Base-by-base conservation (phyloP, 2,797 vertebrate species). In the Peromyscus nudipes region DNA sequence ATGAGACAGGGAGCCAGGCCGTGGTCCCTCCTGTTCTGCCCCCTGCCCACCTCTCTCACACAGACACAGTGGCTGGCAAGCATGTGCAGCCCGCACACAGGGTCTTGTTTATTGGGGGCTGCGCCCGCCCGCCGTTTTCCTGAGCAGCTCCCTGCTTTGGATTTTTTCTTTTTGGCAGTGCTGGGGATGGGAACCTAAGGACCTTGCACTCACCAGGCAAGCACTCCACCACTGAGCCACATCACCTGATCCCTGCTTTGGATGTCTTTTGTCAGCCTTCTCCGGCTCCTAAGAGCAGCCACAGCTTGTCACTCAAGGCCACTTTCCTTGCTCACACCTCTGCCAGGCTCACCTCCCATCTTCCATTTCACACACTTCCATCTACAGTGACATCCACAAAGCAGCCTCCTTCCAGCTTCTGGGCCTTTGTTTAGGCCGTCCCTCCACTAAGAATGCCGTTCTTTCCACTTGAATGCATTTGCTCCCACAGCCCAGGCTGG, bases 381-480 rank as follows among this genome's bases (percentile, higher is more conserved):
- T 17, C 79, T 69, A 23, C 77, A 1, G 40, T 57, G 91, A 64
- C 73, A 67, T 23, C 81, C 17, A 76, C 23, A 60, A 77, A 49
- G 43, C 49, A 76, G 46, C 31, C 9, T 40, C 77, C 12, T 77
- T 62, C 69, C 12, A 52, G 87, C 9, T 71, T 57, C 76, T 13
- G 27, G 9, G 60, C 49, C 75, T 96, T 85, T 52, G 76, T 95
- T 76, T 89, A 77, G 76, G 75, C 82, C 49, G 25, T 57, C 34
- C 34, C 43, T 89, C 62, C 11, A 13, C 88, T 10, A 57, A 92
- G 77, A 76, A 69, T 0, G 67, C 23, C 60, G 27, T 90, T 91
- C 89, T 14, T 89, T 80, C 82, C 52, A 46, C 34, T 86, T 71
- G 10, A 46, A 37, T 0, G 10, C 0, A 6, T 37, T 65, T 76